Percentiles rank a stretch among this genome's conserved stretches.
phyloP scores from a whole-genome alignment of 1,140 invertebrate genomes.

The Drosophila takahashii region DNA sequence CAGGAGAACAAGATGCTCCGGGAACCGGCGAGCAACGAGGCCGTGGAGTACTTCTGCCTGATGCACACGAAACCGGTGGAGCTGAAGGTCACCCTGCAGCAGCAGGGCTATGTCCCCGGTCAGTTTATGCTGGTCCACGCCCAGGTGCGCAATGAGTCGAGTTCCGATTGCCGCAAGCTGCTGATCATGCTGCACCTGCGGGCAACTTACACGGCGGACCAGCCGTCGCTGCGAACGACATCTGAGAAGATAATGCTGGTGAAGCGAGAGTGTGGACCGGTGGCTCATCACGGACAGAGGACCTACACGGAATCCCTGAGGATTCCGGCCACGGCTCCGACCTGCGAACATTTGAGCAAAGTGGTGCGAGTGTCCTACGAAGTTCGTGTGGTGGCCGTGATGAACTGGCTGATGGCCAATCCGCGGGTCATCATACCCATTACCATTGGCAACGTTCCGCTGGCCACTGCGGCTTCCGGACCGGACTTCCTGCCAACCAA shows the following conservation, averaged over 20 bases:
- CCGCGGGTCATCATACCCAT: slow-evolving; percentile 68
- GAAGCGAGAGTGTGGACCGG: slow-evolving; percentile 68
- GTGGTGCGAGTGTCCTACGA: slow-evolving; percentile 78
- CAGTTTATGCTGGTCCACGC: slow-evolving; percentile 75
- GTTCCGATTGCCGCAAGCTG: slow-evolving; percentile 85
- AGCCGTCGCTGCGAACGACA: slow-evolving; percentile 84
- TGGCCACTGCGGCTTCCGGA: slow-evolving; percentile 36
- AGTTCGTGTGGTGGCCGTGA: slow-evolving; percentile 70
- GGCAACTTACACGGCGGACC: slow-evolving; percentile 85
- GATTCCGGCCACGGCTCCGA: slow-evolving; percentile 76
- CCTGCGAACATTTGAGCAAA: slow-evolving; percentile 85
- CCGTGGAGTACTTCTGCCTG: slow-evolving; percentile 73
- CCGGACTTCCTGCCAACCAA: slow-evolving; percentile 15
- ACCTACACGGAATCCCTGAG: slow-evolving; percentile 70
- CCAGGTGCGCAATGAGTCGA: slow-evolving; percentile 84
- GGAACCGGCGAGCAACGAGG: slow-evolving; percentile 64
- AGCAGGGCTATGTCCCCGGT: slow-evolving; percentile 80
- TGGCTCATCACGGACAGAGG: slow-evolving; percentile 49
- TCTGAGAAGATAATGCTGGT: slow-evolving; percentile 75
- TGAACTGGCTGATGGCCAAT: slow-evolving; percentile 79
- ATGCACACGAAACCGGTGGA: slow-evolving; percentile 63
- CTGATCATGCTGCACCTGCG: slow-evolving; percentile 85
- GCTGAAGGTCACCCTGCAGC: slow-evolving; percentile 68
- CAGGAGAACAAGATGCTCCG: slow-evolving; percentile 63
- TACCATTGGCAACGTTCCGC: slow-evolving; percentile 77